These are phyloP conservation scores for Malacoraja senta DNA, from an alignment of 2,797 vertebrate genomes.

Conservation along the genomic window DNA sequence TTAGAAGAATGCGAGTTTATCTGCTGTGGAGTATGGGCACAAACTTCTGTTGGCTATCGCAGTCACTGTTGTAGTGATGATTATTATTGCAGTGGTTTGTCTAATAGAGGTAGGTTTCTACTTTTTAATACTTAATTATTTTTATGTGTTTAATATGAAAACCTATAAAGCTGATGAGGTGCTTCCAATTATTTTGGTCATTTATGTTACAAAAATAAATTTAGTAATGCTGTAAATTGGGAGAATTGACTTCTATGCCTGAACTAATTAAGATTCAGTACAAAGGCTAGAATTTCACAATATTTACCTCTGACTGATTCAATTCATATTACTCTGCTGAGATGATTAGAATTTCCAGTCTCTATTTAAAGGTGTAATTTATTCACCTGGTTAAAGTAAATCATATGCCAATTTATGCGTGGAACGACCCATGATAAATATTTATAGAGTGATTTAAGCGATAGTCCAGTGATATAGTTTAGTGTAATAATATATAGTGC, in stretches of 20 bases:
- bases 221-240: not conserved
- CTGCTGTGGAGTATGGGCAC: constrained; percentile 2
- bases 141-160: not conserved
- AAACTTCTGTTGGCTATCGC: constrained; percentile 42
- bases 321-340: not conserved
- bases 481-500: not conserved
- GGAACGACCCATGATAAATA: not conserved
- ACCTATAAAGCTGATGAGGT: not conserved
- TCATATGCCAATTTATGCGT: not conserved
- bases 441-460: not conserved
- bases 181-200: not conserved
- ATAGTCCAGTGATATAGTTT: too few relatives aligned
- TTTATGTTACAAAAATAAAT: not conserved
- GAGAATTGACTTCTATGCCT: not conserved
- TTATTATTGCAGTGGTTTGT: constrained; percentile 43
- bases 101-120: constrained; percentile 46
- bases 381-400: not conserved
- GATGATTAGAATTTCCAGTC: not conserved
- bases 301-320: not conserved
- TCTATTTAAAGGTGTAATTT: not conserved
- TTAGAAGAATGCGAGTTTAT: not conserved
- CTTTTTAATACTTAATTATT: not conserved
- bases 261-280: not conserved
- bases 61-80: constrained; percentile 36
- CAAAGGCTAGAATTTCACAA: not conserved